A percentile compares a stretch with the other conserved stretches of the same genome.
phyloP scores from a whole-genome alignment of 2,797 vertebrate species.

The Decapterus maruadsi region DNA sequence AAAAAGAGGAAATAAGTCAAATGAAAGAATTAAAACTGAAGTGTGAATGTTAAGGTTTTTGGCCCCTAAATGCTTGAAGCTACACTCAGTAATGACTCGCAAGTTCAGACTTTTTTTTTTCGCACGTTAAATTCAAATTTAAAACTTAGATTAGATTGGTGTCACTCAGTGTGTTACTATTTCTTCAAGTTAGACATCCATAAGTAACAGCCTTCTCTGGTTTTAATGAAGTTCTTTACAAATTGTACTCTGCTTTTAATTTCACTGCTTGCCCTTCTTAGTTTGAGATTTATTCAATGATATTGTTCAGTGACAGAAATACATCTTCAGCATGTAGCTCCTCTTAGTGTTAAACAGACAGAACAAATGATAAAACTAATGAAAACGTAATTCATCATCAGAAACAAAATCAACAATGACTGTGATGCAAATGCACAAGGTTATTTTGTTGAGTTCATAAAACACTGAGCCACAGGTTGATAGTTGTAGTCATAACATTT shows the following conservation, averaged over 20 bases:
- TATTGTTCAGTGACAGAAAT: background rate
- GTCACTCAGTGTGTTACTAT: background rate
- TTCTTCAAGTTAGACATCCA: background rate
- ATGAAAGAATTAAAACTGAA: no score
- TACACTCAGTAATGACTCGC: no score
- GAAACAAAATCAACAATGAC: background rate
- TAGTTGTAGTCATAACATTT: background rate
- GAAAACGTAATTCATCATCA: background rate
- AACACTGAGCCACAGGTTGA: background rate
- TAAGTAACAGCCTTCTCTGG: background rate
- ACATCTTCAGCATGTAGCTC: no score
- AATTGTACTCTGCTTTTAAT: background rate
- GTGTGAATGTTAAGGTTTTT: background rate
- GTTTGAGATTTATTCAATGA: background rate
- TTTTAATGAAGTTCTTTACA: background rate
- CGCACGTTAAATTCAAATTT: no score
- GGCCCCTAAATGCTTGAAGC: background rate
- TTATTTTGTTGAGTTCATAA: background rate
- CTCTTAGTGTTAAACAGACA: no score
- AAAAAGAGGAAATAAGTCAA: background rate
- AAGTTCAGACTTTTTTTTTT: no score
- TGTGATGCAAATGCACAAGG: background rate
- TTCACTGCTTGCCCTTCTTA: background rate
- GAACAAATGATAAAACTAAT: background rate
- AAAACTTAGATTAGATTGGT: no score